Evolutionary conservation across 1,140 invertebrate genomes (phyloP).

Genomic region (Brachionus asplanchnoidis): DNA sequence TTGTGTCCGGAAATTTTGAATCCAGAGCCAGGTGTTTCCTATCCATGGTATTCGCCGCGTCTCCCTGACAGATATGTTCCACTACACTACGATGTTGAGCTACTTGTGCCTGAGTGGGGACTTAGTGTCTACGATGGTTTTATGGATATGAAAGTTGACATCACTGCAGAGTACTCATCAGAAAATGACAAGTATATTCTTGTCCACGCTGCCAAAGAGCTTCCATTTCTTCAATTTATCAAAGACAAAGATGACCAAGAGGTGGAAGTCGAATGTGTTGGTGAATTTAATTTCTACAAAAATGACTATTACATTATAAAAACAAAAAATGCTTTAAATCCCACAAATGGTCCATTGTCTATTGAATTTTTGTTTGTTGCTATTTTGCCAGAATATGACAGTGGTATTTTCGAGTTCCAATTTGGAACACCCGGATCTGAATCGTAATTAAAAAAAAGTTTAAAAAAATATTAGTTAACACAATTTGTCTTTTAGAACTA

Average conservation of each 20-base stretch:
- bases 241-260: background rate
- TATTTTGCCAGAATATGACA: background rate
- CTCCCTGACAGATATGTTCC: slow-evolving; percentile 1
- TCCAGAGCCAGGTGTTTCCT: background rate
- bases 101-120: background rate
- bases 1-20: slow-evolving; percentile 26
- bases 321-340: background rate
- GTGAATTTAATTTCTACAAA: slow-evolving; percentile 15
- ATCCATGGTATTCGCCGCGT: slow-evolving; percentile 26
- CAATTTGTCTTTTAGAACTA: background rate
- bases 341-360: background rate
- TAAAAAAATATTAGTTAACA: background rate
- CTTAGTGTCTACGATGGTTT: slow-evolving; percentile 8
- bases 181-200: background rate
- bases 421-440: background rate
- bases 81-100: background rate
- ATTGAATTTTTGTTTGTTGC: slow-evolving; percentile 27
- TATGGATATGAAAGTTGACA: background rate
- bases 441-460: background rate
- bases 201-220: background rate
- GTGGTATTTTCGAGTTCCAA: slow-evolving; percentile 36
- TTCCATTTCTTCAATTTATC: slow-evolving; percentile 13
- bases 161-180: background rate
- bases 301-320: slow-evolving; percentile 30
- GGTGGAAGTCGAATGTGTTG: slow-evolving; percentile 13